Evolutionary conservation across 2,888 invertebrate species (phyloP).

Genomic region (Leuctra nigra): DNA sequence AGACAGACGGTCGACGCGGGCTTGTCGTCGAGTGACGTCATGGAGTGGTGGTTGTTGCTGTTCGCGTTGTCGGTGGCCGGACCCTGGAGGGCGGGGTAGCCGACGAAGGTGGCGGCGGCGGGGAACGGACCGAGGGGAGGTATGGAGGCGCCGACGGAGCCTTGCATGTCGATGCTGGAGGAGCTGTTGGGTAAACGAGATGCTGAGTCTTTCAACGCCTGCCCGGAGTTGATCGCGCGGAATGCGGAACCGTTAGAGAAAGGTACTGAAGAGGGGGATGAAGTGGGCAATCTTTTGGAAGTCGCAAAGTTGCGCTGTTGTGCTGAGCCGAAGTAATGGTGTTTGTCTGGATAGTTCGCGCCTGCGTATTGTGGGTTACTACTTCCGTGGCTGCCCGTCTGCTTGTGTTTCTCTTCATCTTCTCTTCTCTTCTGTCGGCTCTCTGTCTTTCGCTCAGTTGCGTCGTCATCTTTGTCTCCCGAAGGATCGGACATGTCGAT

Average conservation of each 20-base stretch:
- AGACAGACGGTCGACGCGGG: constrained; percentile 37
- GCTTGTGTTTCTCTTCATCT: constrained; percentile 26
- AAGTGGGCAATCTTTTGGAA: background rate
- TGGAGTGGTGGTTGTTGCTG: constrained; percentile 18
- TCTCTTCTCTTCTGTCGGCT: constrained; percentile 29
- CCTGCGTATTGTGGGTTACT: background rate
- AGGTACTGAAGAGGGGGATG: constrained; percentile 39
- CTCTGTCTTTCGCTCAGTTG: constrained; percentile 44
- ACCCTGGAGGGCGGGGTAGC: constrained; percentile 49
- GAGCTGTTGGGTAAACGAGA: constrained; percentile 27
- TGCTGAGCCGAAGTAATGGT: background rate
- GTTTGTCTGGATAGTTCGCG: background rate
- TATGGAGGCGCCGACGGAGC: constrained; percentile 34
- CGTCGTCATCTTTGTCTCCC: constrained; percentile 57
- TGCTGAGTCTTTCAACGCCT: constrained; percentile 14
- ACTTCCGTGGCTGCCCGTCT: background rate
- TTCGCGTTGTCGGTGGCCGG: background rate
- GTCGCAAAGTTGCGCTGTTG: background rate
- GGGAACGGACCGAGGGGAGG: constrained; percentile 52
- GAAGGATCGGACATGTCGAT: constrained; percentile 70
- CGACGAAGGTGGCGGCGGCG: constrained; percentile 69
- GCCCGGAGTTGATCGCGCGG: constrained; percentile 54
- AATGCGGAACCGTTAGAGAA: constrained; percentile 74
- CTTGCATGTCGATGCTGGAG: constrained; percentile 34
- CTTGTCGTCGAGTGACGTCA: constrained; percentile 37